These are phyloP conservation scores for Condylostylus longicornis DNA, from an alignment of 1,140 invertebrate species.

Conservation along the genomic window DNA sequence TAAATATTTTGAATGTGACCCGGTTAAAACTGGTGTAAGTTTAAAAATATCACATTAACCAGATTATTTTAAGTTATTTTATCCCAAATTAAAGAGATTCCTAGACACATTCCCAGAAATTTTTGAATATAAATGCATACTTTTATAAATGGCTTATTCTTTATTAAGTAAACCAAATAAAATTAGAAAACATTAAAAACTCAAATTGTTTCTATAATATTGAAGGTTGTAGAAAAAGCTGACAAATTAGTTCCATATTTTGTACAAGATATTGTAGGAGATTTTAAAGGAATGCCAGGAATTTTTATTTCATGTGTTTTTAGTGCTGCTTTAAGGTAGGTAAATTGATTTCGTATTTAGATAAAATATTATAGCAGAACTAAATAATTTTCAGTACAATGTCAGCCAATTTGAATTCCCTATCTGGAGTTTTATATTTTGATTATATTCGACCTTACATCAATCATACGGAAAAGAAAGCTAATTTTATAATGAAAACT, in stretches of 20 bases:
- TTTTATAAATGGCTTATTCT: background rate
- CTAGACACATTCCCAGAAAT: background rate
- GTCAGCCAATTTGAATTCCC: conserved; percentile 55
- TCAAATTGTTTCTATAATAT: conserved; percentile 1
- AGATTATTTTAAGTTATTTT: background rate
- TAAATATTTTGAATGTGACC: conserved; percentile 57
- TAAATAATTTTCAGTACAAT: conserved; percentile 43
- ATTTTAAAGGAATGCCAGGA: conserved; percentile 43
- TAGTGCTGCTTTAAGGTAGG: conserved; percentile 46
- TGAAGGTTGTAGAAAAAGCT: conserved; percentile 29
- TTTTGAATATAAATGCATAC: background rate
- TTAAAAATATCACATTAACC: background rate
- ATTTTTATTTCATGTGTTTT: conserved; percentile 53
- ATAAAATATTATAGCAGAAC: background rate
- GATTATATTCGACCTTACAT: conserved; percentile 48
- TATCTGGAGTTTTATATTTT: conserved; percentile 59
- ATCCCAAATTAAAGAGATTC: background rate
- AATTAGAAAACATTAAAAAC: background rate
- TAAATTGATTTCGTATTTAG: conserved; percentile 1
- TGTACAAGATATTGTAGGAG: conserved; percentile 44
- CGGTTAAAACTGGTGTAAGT: conserved; percentile 41
- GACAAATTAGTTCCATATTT: conserved; percentile 45
- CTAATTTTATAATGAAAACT: conserved; percentile 45
- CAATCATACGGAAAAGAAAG: conserved; percentile 37
- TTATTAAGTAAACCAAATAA: background rate